A percentile compares a stretch with the other conserved stretches of the same genome.
phyloP scores from a whole-genome alignment of 2,888 invertebrate species.

The Drosophila kambysellisi region DNA sequence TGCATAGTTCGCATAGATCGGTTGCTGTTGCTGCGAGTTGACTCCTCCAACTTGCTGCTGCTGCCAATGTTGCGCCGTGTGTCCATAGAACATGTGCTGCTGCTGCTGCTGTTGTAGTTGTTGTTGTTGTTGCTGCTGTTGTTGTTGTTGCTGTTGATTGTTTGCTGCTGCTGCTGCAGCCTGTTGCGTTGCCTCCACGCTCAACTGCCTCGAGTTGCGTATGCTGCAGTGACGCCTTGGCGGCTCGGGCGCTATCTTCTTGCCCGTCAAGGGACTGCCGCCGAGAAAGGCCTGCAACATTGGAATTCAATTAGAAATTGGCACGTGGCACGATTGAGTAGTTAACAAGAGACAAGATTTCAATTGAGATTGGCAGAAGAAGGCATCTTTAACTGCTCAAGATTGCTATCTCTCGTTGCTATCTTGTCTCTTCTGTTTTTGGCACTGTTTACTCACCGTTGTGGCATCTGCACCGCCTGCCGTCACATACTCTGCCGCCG shows the following conservation, averaged over 20 bases:
- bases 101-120: conserved; percentile 41
- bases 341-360: background rate
- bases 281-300: conserved; percentile 86
- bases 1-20: conserved; percentile 85
- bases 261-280: conserved; percentile 90
- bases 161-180: conserved; percentile 53
- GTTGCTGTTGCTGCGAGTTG: conserved; percentile 73
- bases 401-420: background rate
- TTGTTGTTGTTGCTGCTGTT: conserved; percentile 46
- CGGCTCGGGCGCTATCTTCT: conserved; percentile 93
- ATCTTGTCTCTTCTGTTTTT: background rate
- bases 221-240: conserved; percentile 90
- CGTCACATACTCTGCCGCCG: conserved; percentile 84
- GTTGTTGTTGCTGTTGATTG: conserved; percentile 8
- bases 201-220: conserved; percentile 82
- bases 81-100: conserved; percentile 65
- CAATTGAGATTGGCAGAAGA: background rate
- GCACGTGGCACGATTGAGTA: background rate
- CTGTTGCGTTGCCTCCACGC: conserved; percentile 43
- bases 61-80: conserved; percentile 67
- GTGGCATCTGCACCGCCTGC: conserved; percentile 59
- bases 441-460: conserved; percentile 47
- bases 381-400: background rate
- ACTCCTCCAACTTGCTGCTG: conserved; percentile 37
- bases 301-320: background rate